phyloP scores from a whole-genome alignment of 2,113 vertebrate species.

The Bubo scandiacus region DNA sequence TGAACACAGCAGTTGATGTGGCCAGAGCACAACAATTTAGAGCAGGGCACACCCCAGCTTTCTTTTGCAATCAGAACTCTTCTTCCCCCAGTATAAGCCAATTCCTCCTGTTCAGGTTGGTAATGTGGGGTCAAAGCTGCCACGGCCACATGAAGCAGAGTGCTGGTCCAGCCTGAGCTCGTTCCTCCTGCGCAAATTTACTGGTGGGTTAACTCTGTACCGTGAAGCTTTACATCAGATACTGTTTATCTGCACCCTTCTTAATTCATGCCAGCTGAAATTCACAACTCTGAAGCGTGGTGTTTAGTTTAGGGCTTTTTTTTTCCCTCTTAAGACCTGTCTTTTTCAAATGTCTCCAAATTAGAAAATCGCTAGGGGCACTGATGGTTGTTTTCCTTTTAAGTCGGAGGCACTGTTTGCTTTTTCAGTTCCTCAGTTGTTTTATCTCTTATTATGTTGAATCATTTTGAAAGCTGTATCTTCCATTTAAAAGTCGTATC shows the following conservation, averaged over 20 bases:
- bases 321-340: constrained; percentile 14
- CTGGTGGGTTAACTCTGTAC: not conserved
- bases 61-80: not conserved
- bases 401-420: constrained; percentile 58
- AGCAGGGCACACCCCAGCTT: not conserved
- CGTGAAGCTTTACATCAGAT: not conserved
- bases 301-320: not conserved
- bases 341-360: constrained; percentile 39
- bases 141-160: not conserved
- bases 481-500: constrained; percentile 55
- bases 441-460: constrained; percentile 58
- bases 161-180: not conserved
- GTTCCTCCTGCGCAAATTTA: not conserved
- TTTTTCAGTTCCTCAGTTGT: constrained; percentile 52
- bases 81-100: not conserved
- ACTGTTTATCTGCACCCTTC: not conserved
- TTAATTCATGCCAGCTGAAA: not conserved
- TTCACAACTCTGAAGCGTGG: not conserved
- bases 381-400: constrained; percentile 49
- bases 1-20: not conserved
- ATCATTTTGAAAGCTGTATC: constrained; percentile 59
- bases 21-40: not conserved
- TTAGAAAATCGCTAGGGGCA: constrained; percentile 27
- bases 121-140: not conserved
- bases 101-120: not conserved